Evolutionary conservation across 2,797 vertebrate genomes (phyloP).

Genomic region (Dromococcyx pavoninus): DNA sequence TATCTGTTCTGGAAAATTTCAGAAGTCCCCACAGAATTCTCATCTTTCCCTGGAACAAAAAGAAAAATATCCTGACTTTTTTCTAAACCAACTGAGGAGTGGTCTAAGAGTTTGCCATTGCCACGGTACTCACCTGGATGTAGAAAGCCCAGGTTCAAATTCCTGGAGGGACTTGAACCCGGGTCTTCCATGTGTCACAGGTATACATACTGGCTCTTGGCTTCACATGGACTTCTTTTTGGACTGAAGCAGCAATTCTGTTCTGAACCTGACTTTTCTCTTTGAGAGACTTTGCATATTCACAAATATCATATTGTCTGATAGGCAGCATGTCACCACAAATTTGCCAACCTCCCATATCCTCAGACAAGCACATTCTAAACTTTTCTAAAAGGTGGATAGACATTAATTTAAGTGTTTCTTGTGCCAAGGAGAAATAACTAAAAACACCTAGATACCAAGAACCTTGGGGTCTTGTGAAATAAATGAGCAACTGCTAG

Average conservation of each 20-base stretch:
- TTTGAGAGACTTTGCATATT: background rate
- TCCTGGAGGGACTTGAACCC: constrained; percentile 36
- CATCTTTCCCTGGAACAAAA: background rate
- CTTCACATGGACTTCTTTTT: background rate
- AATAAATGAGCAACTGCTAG: constrained; percentile 20
- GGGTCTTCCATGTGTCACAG: background rate
- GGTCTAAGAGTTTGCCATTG: background rate
- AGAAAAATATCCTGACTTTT: background rate
- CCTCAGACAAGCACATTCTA: background rate
- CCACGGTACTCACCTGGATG: background rate
- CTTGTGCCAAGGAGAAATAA: background rate
- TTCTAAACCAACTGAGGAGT: accelerated
- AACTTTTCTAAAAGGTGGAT: background rate
- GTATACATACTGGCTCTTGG: background rate
- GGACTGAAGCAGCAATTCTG: background rate
- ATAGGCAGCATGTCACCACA: background rate
- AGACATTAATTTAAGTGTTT: background rate
- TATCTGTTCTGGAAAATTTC: background rate
- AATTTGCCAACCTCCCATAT: background rate
- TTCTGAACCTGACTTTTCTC: background rate
- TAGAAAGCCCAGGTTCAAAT: constrained; percentile 22
- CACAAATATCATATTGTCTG: background rate
- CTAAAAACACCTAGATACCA: background rate
- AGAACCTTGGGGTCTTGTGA: background rate
- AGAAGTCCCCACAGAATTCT: background rate